Conservation (phyloP, 2,888 invertebrate species). For the Escarpia spicata region DNA sequence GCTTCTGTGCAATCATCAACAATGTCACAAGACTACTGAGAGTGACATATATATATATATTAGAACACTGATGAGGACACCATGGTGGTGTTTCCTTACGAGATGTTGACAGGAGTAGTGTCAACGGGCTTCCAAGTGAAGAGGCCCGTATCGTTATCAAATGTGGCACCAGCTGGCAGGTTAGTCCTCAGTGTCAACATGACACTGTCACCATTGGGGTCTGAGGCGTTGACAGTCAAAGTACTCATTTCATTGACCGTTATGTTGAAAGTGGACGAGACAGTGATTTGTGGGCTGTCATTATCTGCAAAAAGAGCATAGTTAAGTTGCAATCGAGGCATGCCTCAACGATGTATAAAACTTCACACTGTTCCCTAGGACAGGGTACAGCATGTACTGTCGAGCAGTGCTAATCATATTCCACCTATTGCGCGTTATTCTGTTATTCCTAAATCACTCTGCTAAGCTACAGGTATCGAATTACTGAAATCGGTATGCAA, state of each 20-base stretch:
- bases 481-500: no score
- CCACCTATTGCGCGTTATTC: no score
- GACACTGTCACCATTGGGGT: conserved; percentile 20
- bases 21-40: no score
- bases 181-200: not conserved
- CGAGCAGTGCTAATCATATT: no score
- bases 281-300: not conserved
- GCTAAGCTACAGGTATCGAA: no score
- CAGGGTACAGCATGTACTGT: no score
- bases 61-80: no score
- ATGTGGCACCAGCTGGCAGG: conserved; percentile 17
- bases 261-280: not conserved
- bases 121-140: not conserved
- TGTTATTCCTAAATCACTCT: no score
- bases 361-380: no score
- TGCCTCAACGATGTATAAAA: not conserved
- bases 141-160: conserved; percentile 13
- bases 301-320: not conserved
- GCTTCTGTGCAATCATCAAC: no score
- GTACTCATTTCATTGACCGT: not conserved
- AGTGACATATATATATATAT: no score
- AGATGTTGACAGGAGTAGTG: conserved; percentile 13
- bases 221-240: not conserved
- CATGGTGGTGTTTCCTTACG: not conserved
- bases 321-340: not conserved